phyloP scores from a whole-genome alignment of 2,797 vertebrate species.

The Choloepus didactylus region DNA sequence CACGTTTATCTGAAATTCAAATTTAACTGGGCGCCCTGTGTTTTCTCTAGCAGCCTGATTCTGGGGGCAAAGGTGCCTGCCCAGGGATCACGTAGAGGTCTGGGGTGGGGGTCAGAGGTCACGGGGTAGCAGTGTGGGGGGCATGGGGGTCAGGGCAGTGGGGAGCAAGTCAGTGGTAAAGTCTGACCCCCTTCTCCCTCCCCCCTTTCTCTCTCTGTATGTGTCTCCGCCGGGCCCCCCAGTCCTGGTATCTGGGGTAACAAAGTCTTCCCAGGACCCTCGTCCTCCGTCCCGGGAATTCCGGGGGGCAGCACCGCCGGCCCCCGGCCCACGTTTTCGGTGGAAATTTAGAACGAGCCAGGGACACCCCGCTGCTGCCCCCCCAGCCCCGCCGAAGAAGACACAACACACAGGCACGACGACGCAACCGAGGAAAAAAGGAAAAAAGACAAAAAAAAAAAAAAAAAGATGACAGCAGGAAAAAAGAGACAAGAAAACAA shows the following conservation, averaged over 20 bases:
- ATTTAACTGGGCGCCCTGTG: rapidly evolving
- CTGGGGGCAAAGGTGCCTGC: not conserved
- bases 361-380: constrained; percentile 31
- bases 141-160: not conserved
- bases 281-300: constrained; percentile 80
- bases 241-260: constrained; percentile 99
- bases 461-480: constrained; percentile 44
- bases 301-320: constrained; percentile 78
- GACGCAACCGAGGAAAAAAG: constrained; percentile 75
- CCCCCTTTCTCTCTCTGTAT: not conserved
- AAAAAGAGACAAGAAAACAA: constrained; percentile 8
- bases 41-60: not conserved
- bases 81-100: not conserved
- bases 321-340: constrained; percentile 81
- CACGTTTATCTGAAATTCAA: not conserved
- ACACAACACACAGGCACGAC: constrained; percentile 69
- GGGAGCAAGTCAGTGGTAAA: not conserved
- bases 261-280: constrained; percentile 85
- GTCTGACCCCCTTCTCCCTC: constrained; percentile 29
- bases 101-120: not conserved
- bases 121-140: not conserved
- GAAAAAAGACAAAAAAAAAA: constrained; percentile 62
- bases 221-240: constrained; percentile 68
- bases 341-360: constrained; percentile 83
- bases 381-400: constrained; percentile 70